Evolutionary conservation across 1,140 invertebrate species (phyloP), one percentile per base, ranked within the genome.

Genomic region (Drosophila pectinifera): DNA sequence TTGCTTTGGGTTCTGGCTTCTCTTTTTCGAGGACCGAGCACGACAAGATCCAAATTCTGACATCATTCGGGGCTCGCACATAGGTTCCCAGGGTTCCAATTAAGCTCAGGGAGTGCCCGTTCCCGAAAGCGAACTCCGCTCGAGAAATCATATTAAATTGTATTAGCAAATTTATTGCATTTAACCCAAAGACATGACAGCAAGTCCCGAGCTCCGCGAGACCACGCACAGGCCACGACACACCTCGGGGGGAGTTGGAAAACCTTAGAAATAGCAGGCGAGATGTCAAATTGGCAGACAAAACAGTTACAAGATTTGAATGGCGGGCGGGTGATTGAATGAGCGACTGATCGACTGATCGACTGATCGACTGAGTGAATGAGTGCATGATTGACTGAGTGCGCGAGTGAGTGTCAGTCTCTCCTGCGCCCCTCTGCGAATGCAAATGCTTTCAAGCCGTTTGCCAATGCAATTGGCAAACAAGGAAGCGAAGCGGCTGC

Each of bases 251-350:
- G 28, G 38, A 31, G 7, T 38, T 51, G 5, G 31, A 34, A 51
- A 51, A 22, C 28, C 22, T 20, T 16, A 42, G 28, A 55, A 65
- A 54, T 62, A 81, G 45, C 72, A 62, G 65, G 63, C 80, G 70
- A 83, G 79, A 83, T 83, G 80, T 83, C 80, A 83, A 84, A 84
- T 83, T 84, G 80, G 76, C 70, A 80, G 75, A 78, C 80, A 80
- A 65, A 64, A 79, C 69, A 58, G 80, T 79, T 84, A 79, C 63
- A 70, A 82, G 78, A 74, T 83, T 82, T 83, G 79, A 81, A 81
- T 81, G 79, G 45, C 34, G 24, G 28, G 41, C 31, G 46, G 61
- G 49, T 65, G 64, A 67, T 67, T 65, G 38, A 67, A 73, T 73
- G 46, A 58, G 39, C 38, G 46, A 59, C 70, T 73, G 64, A 76